A percentile compares a stretch with the other conserved stretches of the same genome.
phyloP scores from a whole-genome alignment of 2,797 vertebrate genomes.

The Cyclura pinguis region DNA sequence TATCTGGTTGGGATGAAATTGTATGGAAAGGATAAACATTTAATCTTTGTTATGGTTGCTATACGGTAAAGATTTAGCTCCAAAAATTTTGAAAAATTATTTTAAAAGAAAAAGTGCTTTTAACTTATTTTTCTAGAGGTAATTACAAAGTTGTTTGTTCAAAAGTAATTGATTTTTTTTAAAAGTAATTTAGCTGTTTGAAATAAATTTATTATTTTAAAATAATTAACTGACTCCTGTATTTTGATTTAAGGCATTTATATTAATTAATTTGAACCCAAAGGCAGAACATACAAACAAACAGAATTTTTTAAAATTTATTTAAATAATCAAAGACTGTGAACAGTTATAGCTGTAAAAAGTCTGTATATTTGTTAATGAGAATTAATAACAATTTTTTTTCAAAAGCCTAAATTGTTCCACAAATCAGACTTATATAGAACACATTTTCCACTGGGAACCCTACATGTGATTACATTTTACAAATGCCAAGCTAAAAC shows the following conservation, averaged over 20 bases:
- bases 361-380: slow-evolving; percentile 51
- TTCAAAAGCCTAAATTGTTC: slow-evolving; percentile 34
- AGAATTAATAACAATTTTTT: slow-evolving; percentile 49
- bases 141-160: too few relatives aligned
- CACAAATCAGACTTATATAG: slow-evolving; percentile 29
- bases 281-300: slow-evolving; percentile 49
- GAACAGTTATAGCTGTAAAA: slow-evolving; percentile 31
- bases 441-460: slow-evolving; percentile 27
- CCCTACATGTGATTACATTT: slow-evolving; percentile 37
- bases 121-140: too few relatives aligned
- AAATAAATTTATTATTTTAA: not conserved
- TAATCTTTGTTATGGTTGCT: too few relatives aligned
- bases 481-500: slow-evolving; percentile 51
- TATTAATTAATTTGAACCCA: slow-evolving; percentile 7
- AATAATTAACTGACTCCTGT: not conserved
- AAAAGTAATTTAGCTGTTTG: too few relatives aligned
- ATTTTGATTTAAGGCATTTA: too few relatives aligned
- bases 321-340: slow-evolving; percentile 48
- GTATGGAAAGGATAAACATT: too few relatives aligned
- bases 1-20: too few relatives aligned
- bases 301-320: slow-evolving; percentile 51
- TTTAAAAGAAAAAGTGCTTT: too few relatives aligned
- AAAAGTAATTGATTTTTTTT: too few relatives aligned
- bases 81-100: too few relatives aligned
- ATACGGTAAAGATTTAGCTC: too few relatives aligned